Evolutionary conservation across 2,888 invertebrate genomes (phyloP).

Genomic region (Lutraria lutraria): DNA sequence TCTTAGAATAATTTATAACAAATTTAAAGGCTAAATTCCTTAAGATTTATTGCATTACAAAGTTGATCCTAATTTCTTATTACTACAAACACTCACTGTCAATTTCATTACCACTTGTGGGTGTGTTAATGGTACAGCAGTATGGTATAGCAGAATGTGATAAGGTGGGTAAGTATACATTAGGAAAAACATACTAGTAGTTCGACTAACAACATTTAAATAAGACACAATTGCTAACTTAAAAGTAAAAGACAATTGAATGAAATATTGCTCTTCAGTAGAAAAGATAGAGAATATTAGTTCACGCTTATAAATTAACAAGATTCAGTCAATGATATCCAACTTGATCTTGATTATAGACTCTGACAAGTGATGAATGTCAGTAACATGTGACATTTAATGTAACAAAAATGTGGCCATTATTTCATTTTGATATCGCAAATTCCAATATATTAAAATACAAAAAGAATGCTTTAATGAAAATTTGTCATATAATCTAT

Average conservation of each 20-base stretch:
- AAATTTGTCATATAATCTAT: no score
- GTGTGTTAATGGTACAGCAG: background rate
- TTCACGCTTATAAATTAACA: no score
- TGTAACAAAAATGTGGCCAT: no score
- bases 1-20: background rate
- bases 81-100: background rate
- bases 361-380: no score
- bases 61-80: slow-evolving; percentile 19
- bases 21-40: slow-evolving; percentile 14
- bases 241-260: background rate
- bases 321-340: no score
- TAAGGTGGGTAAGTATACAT: background rate
- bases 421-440: no score
- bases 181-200: background rate
- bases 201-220: background rate
- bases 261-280: no score
- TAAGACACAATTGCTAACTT: background rate
- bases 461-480: no score
- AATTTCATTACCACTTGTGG: background rate
- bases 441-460: no score
- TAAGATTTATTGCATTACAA: slow-evolving; percentile 12
- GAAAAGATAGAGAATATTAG: no score
- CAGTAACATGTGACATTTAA: no score
- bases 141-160: background rate
- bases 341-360: no score